Percentiles rank a stretch among this genome's conserved stretches.
These are phyloP conservation scores for Dasyurus viverrinus DNA, from an alignment of 2,113 vertebrate genomes.

Conservation along the genomic window DNA sequence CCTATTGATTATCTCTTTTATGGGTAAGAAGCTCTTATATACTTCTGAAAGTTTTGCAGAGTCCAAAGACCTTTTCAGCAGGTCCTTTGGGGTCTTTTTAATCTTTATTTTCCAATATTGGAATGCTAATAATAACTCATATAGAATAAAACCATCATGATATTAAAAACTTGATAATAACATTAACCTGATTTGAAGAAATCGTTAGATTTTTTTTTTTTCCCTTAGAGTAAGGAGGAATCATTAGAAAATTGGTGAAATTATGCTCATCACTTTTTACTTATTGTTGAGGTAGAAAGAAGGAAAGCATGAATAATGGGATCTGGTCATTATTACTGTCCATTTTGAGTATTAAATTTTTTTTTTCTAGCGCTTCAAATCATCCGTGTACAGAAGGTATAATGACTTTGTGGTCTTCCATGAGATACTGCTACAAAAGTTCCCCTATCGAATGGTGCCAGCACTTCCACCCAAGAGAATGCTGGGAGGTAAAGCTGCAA, in stretches of 20 bases:
- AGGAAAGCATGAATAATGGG: too few species aligned
- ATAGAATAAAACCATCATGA: not conserved
- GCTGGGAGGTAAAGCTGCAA: conserved; percentile 90
- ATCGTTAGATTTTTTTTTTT: not conserved
- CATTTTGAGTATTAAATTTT: not conserved
- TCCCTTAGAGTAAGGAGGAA: not conserved
- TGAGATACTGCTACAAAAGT: conserved; percentile 94
- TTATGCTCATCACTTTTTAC: accelerated
- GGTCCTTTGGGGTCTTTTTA: not conserved
- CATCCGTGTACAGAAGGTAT: conserved; percentile 94
- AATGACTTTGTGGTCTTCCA: conserved; percentile 98
- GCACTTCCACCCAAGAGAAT: conserved; percentile 95
- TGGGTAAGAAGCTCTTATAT: not conserved
- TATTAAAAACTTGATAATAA: too few species aligned
- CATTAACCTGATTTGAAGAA: not conserved
- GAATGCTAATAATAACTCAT: not conserved
- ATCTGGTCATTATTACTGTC: not conserved
- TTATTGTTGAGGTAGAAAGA: not conserved
- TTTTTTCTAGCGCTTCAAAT: conserved; percentile 87
- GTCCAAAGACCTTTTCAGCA: not conserved
- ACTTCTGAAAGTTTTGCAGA: not conserved
- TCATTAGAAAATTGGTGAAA: accelerated
- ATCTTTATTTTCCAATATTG: not conserved
- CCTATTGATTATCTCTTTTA: not conserved
- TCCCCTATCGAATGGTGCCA: conserved; percentile 95